phyloP scores from a whole-genome alignment of 2,797 vertebrate species.

The Gallirallus australis region DNA sequence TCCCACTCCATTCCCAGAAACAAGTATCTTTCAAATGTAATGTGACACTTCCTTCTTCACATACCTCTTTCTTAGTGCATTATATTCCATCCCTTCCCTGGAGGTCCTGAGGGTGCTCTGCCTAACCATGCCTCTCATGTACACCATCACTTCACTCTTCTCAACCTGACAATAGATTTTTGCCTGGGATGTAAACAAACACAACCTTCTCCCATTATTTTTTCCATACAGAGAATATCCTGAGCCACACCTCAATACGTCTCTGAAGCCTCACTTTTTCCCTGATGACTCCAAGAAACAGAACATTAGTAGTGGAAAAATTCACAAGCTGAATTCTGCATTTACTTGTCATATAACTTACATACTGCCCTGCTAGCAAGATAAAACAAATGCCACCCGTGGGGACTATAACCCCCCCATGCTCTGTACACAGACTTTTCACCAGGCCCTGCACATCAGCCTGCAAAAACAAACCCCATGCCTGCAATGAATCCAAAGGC shows the following conservation, averaged over 20 bases:
- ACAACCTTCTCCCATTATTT: background rate
- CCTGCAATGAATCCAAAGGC: background rate
- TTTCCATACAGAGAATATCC: background rate
- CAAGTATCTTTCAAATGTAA: background rate
- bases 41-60: background rate
- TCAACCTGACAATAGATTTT: background rate
- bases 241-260: background rate
- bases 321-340: background rate
- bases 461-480: background rate
- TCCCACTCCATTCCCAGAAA: background rate
- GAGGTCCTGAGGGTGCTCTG: background rate
- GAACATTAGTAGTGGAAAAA: background rate
- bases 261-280: background rate
- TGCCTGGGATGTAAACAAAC: background rate
- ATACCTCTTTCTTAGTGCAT: background rate
- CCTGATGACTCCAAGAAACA: background rate
- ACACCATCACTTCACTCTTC: background rate
- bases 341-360: background rate
- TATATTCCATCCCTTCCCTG: accelerated
- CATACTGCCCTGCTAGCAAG: background rate
- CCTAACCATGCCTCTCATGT: background rate
- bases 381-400: background rate
- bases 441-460: background rate
- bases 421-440: background rate
- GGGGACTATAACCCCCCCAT: background rate